Evolutionary conservation across 2,888 invertebrate genomes (phyloP).

Genomic region (Meta bourneti): DNA sequence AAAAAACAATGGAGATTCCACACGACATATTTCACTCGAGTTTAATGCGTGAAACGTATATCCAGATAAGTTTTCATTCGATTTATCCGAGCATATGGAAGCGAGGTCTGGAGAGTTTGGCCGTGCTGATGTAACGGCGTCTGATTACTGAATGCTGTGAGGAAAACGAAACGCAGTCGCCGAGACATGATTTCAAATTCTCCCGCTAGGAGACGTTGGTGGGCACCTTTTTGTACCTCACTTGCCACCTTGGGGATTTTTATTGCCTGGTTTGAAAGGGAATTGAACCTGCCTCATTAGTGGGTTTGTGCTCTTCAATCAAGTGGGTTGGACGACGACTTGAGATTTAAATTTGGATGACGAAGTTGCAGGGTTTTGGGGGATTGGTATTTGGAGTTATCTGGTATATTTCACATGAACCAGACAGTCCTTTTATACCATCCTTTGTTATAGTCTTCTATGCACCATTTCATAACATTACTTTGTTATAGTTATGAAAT

Average conservation of each 20-base stretch:
- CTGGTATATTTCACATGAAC: too few relatives aligned
- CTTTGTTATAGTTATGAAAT: too few relatives aligned
- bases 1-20: background rate
- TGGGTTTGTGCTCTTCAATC: background rate
- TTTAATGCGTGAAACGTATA: background rate
- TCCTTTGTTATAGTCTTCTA: too few relatives aligned
- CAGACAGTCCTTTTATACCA: too few relatives aligned
- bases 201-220: constrained; percentile 48
- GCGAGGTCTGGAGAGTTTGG: background rate
- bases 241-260: background rate
- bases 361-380: too few relatives aligned
- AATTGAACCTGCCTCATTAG: background rate
- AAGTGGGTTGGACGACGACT: too few relatives aligned
- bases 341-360: too few relatives aligned
- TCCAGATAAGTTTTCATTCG: background rate
- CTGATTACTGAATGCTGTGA: constrained; percentile 5
- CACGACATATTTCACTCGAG: background rate
- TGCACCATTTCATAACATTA: too few relatives aligned
- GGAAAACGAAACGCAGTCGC: background rate
- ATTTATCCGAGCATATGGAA: constrained; percentile 57
- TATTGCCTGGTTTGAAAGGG: background rate
- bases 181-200: constrained; percentile 42
- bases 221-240: background rate
- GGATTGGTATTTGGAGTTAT: too few relatives aligned
- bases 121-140: background rate